Evolutionary conservation across 2,113 vertebrate species (phyloP).

Genomic region (Sigmodon hispidus): DNA sequence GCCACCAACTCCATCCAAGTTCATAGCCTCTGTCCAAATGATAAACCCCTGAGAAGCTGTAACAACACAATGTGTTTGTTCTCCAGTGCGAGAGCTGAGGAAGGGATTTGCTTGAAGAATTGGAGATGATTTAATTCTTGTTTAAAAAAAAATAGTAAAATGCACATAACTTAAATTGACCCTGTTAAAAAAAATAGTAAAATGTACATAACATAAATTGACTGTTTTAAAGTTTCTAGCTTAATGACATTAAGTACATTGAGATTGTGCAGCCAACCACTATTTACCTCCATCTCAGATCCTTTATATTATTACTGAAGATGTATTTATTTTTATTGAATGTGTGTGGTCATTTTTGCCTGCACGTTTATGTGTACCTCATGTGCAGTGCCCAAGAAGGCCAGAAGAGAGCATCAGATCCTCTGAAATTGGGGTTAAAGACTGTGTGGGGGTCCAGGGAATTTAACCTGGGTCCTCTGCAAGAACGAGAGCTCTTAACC

Average conservation of each 20-base stretch:
- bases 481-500: background rate
- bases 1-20: background rate
- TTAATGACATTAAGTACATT: background rate
- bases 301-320: background rate
- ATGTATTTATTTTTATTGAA: background rate
- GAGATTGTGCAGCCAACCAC: background rate
- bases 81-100: background rate
- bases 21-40: background rate
- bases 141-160: background rate
- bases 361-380: background rate
- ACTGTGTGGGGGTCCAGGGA: background rate
- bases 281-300: background rate
- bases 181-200: background rate
- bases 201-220: background rate
- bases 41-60: background rate
- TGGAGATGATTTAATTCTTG: background rate
- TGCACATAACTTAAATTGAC: background rate
- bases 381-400: background rate
- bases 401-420: background rate
- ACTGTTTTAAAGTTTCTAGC: background rate
- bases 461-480: background rate
- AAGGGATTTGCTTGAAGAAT: background rate
- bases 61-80: background rate
- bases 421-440: background rate
- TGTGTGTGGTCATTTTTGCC: background rate